Conservation (phyloP, 2,797 vertebrate species). For the Periophthalmus magnuspinnatus region DNA sequence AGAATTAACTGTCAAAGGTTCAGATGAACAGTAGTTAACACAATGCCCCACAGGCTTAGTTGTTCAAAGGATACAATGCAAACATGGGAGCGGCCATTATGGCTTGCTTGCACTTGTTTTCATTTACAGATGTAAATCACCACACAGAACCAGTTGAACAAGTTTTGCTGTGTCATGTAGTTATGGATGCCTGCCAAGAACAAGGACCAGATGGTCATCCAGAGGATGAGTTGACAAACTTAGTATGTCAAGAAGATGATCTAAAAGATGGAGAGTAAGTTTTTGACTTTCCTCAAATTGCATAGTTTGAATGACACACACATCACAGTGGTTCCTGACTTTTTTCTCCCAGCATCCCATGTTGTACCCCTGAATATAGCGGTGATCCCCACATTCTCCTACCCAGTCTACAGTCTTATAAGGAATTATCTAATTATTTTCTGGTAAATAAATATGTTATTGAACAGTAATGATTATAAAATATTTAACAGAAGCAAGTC, state of each 20-base stretch:
- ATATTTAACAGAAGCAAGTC: too few relatives aligned
- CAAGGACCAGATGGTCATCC: constrained; percentile 19
- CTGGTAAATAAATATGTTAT: too few relatives aligned
- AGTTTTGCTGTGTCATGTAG: constrained; percentile 14
- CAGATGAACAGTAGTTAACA: neutral
- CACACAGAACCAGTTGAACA: neutral
- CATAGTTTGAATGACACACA: neutral
- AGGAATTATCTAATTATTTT: too few relatives aligned
- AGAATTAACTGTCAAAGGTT: neutral
- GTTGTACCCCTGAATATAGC: too few relatives aligned
- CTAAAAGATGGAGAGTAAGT: constrained; percentile 86
- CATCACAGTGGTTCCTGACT: too few relatives aligned
- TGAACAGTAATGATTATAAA: too few relatives aligned
- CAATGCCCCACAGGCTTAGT: neutral
- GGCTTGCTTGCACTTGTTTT: neutral
- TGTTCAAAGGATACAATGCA: neutral
- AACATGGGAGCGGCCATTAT: neutral
- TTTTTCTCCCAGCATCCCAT: too few relatives aligned
- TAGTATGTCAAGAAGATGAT: constrained; percentile 81
- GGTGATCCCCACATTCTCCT: too few relatives aligned
- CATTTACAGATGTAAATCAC: neutral
- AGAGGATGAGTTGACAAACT: constrained; percentile 58
- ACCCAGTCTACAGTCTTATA: too few relatives aligned
- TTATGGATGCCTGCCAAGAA: constrained; percentile 33
- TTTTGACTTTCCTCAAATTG: neutral